Evolutionary conservation across 2,888 invertebrate species (phyloP).

Genomic region (Adelphocoris suturalis): DNA sequence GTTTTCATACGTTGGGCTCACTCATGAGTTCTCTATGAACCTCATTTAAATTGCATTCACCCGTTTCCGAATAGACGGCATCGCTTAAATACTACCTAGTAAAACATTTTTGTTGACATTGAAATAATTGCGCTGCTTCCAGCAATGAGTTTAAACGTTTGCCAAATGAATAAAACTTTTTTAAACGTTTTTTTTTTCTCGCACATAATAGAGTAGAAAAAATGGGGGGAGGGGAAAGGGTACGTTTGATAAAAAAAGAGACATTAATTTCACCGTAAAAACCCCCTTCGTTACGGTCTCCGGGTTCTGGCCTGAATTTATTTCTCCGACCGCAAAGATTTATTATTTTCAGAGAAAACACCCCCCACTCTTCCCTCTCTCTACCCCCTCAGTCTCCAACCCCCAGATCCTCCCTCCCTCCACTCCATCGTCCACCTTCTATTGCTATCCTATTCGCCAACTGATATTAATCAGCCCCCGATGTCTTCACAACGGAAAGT

Average conservation of each 20-base stretch:
- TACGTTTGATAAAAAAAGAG: constrained; percentile 8
- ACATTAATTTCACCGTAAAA: constrained; percentile 42
- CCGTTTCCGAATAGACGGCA: too few species aligned
- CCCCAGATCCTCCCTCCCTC: constrained; percentile 2
- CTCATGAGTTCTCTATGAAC: too few species aligned
- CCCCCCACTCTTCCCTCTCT: background rate
- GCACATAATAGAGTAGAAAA: background rate
- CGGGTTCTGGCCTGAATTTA: constrained; percentile 31
- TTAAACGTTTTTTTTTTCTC: background rate
- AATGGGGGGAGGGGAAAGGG: background rate
- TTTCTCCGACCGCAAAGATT: constrained; percentile 34
- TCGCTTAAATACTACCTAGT: too few species aligned
- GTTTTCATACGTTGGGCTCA: too few species aligned
- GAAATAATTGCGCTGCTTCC: too few species aligned
- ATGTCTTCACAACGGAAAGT: background rate
- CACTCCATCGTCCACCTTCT: background rate
- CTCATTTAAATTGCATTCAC: too few species aligned
- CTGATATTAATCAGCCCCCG: constrained; percentile 3
- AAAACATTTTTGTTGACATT: too few species aligned
- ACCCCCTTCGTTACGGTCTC: background rate
- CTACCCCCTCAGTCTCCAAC: too few species aligned
- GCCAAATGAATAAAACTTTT: background rate
- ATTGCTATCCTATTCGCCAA: background rate
- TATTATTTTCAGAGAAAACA: constrained; percentile 49
- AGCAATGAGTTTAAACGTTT: background rate